Conservation (phyloP, 2,113 vertebrate genomes). For the Caranx ignobilis region DNA sequence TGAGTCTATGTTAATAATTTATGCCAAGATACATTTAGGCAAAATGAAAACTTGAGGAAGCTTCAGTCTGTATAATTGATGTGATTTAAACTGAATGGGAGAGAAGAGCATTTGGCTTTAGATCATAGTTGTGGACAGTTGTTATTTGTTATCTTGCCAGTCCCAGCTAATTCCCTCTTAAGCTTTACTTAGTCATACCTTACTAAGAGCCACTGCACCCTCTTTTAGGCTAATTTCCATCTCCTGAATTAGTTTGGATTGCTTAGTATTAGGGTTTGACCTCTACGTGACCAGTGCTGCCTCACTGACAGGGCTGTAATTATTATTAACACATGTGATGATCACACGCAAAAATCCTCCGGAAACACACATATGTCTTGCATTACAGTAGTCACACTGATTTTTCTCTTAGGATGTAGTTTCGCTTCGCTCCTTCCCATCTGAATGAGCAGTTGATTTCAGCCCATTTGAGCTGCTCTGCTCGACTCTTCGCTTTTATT, state of each 20-base stretch:
- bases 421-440: background rate
- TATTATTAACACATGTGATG: background rate
- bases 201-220: constrained; percentile 27
- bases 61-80: constrained; percentile 45
- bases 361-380: background rate
- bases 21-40: constrained; percentile 39
- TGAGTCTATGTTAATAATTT: constrained; percentile 33
- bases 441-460: background rate
- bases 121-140: constrained; percentile 24
- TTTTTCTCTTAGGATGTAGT: background rate
- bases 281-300: constrained; percentile 7
- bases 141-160: constrained; percentile 26
- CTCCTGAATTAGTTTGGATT: constrained; percentile 49
- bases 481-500: background rate
- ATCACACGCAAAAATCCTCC: background rate
- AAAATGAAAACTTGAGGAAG: constrained; percentile 12
- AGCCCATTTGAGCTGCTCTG: background rate
- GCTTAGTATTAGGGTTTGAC: constrained; percentile 40
- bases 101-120: background rate
- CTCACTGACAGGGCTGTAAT: background rate
- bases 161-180: constrained; percentile 63
- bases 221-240: constrained; percentile 42
- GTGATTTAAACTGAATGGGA: background rate
- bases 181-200: constrained; percentile 57
- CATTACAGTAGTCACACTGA: background rate